Percentiles rank a stretch among this genome's conserved stretches.
phyloP scores from a whole-genome alignment of 2,888 invertebrate species.

The Troglohyphantes excavatus region DNA sequence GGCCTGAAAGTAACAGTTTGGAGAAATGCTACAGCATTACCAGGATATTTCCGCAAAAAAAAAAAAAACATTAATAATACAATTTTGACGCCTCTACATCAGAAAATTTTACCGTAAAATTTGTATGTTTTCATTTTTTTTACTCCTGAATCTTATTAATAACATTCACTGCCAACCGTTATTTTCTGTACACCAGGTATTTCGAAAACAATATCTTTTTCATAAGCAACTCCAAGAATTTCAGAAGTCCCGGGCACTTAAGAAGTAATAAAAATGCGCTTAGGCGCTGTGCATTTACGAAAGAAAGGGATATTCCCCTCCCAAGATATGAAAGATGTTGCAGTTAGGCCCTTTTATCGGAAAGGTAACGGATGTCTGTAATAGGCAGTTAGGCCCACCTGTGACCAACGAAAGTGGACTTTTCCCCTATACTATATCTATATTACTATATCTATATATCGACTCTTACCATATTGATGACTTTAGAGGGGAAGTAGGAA shows the following conservation, averaged over 20 bases:
- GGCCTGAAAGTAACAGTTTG: too few species aligned
- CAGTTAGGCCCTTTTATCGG: slow-evolving; percentile 10
- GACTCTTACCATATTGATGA: slow-evolving; percentile 61
- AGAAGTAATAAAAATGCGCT: slow-evolving; percentile 39
- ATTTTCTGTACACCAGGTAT: not conserved
- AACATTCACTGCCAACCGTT: too few species aligned
- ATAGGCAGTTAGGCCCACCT: slow-evolving; percentile 57
- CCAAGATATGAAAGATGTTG: slow-evolving; percentile 16
- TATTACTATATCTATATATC: slow-evolving; percentile 46
- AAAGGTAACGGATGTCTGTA: slow-evolving; percentile 36
- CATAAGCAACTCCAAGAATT: not conserved
- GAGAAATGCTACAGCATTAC: too few species aligned
- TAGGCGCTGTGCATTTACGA: slow-evolving; percentile 9
- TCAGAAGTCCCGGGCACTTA: slow-evolving; percentile 2
- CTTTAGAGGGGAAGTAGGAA: not conserved
- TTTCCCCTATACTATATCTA: slow-evolving; percentile 12
- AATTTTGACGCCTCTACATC: too few species aligned
- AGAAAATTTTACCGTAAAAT: too few species aligned
- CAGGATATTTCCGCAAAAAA: too few species aligned
- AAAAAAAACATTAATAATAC: too few species aligned
- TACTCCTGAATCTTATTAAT: too few species aligned
- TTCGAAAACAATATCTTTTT: not conserved
- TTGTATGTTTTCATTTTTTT: too few species aligned
- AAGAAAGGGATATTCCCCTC: slow-evolving; percentile 11
- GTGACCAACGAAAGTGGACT: slow-evolving; percentile 40